Conservation (phyloP, 2,888 invertebrate genomes). For the Auanema freiburgensis region DNA sequence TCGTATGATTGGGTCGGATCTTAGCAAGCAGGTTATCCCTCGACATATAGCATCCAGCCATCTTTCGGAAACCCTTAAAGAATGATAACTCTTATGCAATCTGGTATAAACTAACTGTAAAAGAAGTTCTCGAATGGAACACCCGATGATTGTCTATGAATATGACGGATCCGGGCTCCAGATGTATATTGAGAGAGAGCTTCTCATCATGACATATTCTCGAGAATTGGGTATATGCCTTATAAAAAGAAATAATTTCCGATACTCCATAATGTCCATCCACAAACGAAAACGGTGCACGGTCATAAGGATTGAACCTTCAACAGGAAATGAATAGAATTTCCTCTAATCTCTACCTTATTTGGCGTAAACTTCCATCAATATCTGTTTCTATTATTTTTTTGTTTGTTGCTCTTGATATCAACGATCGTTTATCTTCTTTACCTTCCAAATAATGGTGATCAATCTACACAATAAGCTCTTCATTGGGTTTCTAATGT, state of each 20-base stretch:
- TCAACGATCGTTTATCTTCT: too few relatives aligned
- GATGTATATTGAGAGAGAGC: slow-evolving; percentile 44
- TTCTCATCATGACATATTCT: slow-evolving; percentile 41
- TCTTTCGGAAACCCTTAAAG: slow-evolving; percentile 71
- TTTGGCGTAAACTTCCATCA: too few relatives aligned
- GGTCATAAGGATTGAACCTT: slow-evolving; percentile 78
- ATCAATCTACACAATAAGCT: slow-evolving; percentile 20
- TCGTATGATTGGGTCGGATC: slow-evolving; percentile 38
- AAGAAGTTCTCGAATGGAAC: slow-evolving; percentile 76
- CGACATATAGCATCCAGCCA: slow-evolving; percentile 77
- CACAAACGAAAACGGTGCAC: slow-evolving; percentile 70
- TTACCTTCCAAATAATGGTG: slow-evolving; percentile 53
- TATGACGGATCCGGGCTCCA: slow-evolving; percentile 74
- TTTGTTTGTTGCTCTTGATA: too few relatives aligned
- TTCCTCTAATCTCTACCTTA: too few relatives aligned
- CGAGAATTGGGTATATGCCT: slow-evolving; percentile 54
- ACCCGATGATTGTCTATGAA: slow-evolving; percentile 80
- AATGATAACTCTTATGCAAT: background rate
- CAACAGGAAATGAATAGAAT: slow-evolving; percentile 54
- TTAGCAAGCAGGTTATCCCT: slow-evolving; percentile 69
- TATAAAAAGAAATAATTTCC: slow-evolving; percentile 47
- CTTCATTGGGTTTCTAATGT: slow-evolving; percentile 27
- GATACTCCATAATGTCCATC: slow-evolving; percentile 21
- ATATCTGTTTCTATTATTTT: too few relatives aligned
- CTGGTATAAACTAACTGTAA: slow-evolving; percentile 64